phyloP scores from a whole-genome alignment of 2,888 invertebrate genomes.

The Schizotus pectinicornis region DNA sequence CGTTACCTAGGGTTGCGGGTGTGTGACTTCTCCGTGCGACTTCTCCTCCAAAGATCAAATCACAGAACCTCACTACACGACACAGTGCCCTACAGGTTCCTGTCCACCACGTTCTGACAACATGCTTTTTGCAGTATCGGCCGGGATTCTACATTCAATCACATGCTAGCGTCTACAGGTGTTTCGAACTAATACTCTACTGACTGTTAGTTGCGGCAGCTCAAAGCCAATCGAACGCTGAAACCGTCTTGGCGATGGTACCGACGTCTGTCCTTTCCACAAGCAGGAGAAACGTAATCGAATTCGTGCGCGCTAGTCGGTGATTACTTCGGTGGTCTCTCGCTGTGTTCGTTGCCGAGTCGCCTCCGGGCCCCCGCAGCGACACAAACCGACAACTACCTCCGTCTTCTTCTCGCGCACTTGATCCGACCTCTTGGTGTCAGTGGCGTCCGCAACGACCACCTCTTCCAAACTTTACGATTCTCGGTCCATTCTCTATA shows the following conservation, averaged over 20 bases:
- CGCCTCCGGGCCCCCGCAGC: slow-evolving; percentile 72
- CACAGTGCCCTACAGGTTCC: slow-evolving; percentile 53
- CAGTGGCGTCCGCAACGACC: not conserved
- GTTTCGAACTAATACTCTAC: slow-evolving; percentile 61
- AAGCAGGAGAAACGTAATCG: slow-evolving; percentile 36
- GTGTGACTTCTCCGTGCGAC: not conserved
- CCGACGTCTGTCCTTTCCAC: slow-evolving; percentile 28
- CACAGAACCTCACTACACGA: slow-evolving; percentile 50
- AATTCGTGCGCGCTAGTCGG: slow-evolving; percentile 41
- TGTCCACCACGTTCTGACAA: slow-evolving; percentile 50
- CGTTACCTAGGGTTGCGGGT: not conserved
- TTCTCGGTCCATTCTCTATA: not conserved
- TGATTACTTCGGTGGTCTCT: slow-evolving; percentile 45
- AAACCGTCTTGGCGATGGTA: slow-evolving; percentile 29
- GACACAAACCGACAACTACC: slow-evolving; percentile 62
- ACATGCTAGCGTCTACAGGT: slow-evolving; percentile 61
- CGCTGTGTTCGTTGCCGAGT: slow-evolving; percentile 58
- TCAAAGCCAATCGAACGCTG: slow-evolving; percentile 53
- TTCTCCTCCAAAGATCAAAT: slow-evolving; percentile 9
- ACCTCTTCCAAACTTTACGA: not conserved
- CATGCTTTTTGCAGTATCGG: slow-evolving; percentile 48
- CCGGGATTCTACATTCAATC: slow-evolving; percentile 53
- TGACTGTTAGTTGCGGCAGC: slow-evolving; percentile 58
- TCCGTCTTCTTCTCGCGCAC: slow-evolving; percentile 53
- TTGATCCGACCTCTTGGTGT: not conserved